Base-by-base conservation (phyloP, 2,888 invertebrate genomes). In the Creontiades dilutus region DNA sequence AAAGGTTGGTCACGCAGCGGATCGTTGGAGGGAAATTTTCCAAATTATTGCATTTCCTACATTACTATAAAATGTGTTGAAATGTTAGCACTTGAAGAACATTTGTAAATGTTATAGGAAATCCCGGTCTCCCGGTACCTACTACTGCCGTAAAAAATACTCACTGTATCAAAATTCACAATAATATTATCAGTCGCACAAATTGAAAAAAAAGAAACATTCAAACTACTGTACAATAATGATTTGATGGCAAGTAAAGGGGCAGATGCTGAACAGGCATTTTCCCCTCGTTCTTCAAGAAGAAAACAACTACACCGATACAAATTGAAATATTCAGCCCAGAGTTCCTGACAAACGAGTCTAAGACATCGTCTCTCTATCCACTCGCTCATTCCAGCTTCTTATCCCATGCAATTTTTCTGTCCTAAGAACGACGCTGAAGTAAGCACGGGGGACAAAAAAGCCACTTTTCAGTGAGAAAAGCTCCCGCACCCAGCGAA, bases 321-420 rank as follows among this genome's bases (percentile, higher is more conserved):
- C 23, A 86, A 86, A 75, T 37, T 86, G 86, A 86, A 86, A 86
- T 75, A 86, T 86, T 86, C 86, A 86, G 19, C 68, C 68, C 68
- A 37, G 57, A 57, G 37, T 37, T 48, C 82, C 47, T 82, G 68
- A 85, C 85, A 85, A 86, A 86, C 86, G 86, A 86, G 86, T 86
- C 86, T 86, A 48, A 86, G 27, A 23, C 37, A 16, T 48, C 76
- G 16, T 37, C 86, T 16, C 86, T 86, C 86, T n/a, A 68, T 68
- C 81, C 46, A 16, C 81, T 19, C 48, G 19, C 27, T 82, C 55
- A 82, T 82, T 82, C 82, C 48, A 47, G 27, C 82, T 19, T 80
- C 48, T 80, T 80, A 46, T 48, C 80, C 46, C 14, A 16, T 46
- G 48, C 23, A 23, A 68, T 68, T 68, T 68, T 68, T 68, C 68